Conservation (phyloP, 2,888 invertebrate species). For the Petrophora chlorosata region DNA sequence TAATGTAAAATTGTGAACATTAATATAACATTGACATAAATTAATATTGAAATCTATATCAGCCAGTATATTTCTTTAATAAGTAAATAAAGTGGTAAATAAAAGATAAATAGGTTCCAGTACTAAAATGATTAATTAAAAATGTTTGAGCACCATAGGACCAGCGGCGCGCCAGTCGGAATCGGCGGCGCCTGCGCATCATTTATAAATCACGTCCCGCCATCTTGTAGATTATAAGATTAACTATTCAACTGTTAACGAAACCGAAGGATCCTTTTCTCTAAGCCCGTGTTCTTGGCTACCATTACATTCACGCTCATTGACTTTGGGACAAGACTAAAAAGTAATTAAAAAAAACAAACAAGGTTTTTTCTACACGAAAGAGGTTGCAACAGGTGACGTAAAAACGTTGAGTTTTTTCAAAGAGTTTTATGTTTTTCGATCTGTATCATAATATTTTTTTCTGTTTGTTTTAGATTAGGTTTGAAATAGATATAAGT, state of each 20-base stretch:
- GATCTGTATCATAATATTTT: conserved; percentile 16
- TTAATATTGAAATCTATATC: no score
- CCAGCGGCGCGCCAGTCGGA: conserved; percentile 47
- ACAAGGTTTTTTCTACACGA: conserved; percentile 19
- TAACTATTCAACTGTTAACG: conserved; percentile 71
- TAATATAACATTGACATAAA: no score
- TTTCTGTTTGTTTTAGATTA: conserved; percentile 46
- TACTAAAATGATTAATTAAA: no score
- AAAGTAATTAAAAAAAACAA: conserved; percentile 24
- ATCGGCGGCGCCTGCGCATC: conserved; percentile 69
- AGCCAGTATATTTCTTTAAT: no score
- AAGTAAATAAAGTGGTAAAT: no score
- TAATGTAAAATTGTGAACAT: no score
- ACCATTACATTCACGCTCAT: conserved; percentile 63
- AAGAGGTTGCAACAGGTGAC: conserved; percentile 37
- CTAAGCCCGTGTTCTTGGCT: conserved; percentile 50
- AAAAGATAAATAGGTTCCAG: no score
- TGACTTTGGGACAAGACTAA: conserved; percentile 45
- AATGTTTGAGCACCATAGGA: conserved; percentile 59
- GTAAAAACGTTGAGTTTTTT: conserved; percentile 42
- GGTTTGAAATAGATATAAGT: conserved; percentile 59
- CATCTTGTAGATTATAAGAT: conserved; percentile 75
- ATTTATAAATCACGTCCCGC: conserved; percentile 68
- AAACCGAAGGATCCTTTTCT: conserved; percentile 54
- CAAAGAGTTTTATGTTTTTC: conserved; percentile 19